phyloP scores from a whole-genome alignment of 2,113 vertebrate genomes.

The Brachyhypopomus gauderio region DNA sequence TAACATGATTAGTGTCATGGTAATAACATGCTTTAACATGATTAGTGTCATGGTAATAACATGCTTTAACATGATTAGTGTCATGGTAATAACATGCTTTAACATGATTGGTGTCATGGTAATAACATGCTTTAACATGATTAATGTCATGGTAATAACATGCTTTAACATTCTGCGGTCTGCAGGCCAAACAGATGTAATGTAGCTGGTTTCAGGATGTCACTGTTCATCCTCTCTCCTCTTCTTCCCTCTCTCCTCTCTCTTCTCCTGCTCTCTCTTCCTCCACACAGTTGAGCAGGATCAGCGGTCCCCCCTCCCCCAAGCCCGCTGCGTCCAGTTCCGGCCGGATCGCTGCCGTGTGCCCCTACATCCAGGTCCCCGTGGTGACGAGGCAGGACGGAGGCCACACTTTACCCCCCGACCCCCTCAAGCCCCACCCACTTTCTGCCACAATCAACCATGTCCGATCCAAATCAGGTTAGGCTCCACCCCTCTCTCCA shows the following conservation, averaged over 20 bases:
- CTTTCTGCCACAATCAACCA: constrained; percentile 82
- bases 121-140: too few relatives aligned
- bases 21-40: too few relatives aligned
- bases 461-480: constrained; percentile 88
- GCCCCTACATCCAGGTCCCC: constrained; percentile 92
- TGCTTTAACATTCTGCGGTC: too few relatives aligned
- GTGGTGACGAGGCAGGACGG: constrained; percentile 75
- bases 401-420: constrained; percentile 79
- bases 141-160: too few relatives aligned
- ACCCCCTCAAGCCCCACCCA: constrained; percentile 89
- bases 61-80: too few relatives aligned
- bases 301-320: constrained; percentile 88
- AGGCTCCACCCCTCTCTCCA: constrained; percentile 50
- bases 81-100: too few relatives aligned
- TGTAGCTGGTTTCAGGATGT: background rate
- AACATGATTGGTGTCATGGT: too few relatives aligned
- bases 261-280: background rate
- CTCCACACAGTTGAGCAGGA: constrained; percentile 82
- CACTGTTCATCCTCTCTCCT: background rate
- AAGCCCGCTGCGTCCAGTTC: constrained; percentile 84
- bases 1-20: too few relatives aligned
- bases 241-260: constrained; percentile 1
- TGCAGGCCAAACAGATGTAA: too few relatives aligned
- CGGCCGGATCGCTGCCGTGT: constrained; percentile 93
- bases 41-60: too few relatives aligned